Conservation (phyloP, 2,888 invertebrate genomes). For the Volucella inflata region DNA sequence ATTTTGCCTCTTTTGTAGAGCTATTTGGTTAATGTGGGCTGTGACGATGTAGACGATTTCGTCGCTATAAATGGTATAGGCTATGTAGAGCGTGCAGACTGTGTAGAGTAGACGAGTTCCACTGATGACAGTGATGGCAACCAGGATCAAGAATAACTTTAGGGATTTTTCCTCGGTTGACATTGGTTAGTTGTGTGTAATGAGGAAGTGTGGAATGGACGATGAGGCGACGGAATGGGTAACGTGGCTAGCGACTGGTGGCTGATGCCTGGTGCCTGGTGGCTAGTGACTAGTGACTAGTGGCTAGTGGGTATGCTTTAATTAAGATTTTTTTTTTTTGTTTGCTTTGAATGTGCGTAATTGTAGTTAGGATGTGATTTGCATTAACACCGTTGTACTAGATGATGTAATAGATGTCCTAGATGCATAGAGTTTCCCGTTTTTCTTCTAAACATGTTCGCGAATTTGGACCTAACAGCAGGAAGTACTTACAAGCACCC, state of each 20-base stretch:
- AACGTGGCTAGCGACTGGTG: no score
- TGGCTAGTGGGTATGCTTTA: conserved; percentile 52
- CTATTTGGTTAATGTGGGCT: conserved; percentile 69
- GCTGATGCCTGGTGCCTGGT: background rate
- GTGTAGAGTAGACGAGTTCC: no score
- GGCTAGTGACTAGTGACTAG: conserved; percentile 21
- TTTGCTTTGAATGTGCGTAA: conserved; percentile 40
- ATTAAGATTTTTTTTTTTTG: conserved; percentile 58
- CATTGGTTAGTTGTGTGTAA: conserved; percentile 71
- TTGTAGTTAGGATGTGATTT: conserved; percentile 73
- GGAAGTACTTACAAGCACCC: conserved; percentile 42
- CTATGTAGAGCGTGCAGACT: conserved; percentile 19
- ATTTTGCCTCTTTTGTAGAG: conserved; percentile 72
- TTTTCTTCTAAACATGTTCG: conserved; percentile 30
- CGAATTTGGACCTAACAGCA: conserved; percentile 19
- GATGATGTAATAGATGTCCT: conserved; percentile 66
- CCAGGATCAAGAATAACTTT: conserved; percentile 42
- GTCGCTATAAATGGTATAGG: background rate
- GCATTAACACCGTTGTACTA: conserved; percentile 72
- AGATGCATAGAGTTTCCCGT: conserved; percentile 35
- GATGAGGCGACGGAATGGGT: conserved; percentile 7
- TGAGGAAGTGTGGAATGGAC: conserved; percentile 46
- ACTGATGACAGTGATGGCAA: conserved; percentile 53
- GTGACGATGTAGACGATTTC: conserved; percentile 32
- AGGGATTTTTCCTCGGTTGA: conserved; percentile 57